Evolutionary conservation across 1,140 invertebrate species (phyloP), one percentile per base, ranked within the genome.

Genomic region (Drosophila pachea): DNA sequence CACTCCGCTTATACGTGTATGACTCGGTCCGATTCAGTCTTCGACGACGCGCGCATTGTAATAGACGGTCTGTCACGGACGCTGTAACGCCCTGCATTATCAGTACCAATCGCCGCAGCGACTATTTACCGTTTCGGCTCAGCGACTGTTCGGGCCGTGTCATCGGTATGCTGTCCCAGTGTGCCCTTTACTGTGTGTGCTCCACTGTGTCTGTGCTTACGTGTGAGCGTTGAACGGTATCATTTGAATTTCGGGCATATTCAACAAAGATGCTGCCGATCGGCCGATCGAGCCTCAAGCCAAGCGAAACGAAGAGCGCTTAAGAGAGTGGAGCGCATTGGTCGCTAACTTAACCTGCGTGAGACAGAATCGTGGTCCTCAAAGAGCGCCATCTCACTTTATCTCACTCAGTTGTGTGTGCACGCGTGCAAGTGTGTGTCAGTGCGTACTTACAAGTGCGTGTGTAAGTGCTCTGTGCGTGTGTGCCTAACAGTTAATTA

Each of bases 401-500:
- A 48, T 36, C 55, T 11, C 47, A 56, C 5, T n/a, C 16, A 36
- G 36, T 38, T 5, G 7, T 43, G 14, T 49, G 16, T 16, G 7
- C 31, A 22, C 8, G 40, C 9, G 8, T 64, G 47, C 35, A 11
- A 31, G 3, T 53, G 33, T 42, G 22, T 52, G 22, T 63, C 6
- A 14, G 45, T 38, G 38, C 50, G 43, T 48, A 36, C 50, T 11
- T 11, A 29, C 12, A 31, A 8, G 36, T 12, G 14, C 35, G 14
- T 22, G 52, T 54, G 33, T 42, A 33, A 42, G 52, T 29, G 54
- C 16, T 36, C 7, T 72, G 50, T 36, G 45, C 45, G 32, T 70
- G 38, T 59, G 64, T 69, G 64, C 31, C 45, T 31, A 49, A 64
- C 69, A 81, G 81, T 81, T 81, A 81, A 81, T 81, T 81, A 74